Percentiles rank a stretch among this genome's conserved stretches.
phyloP scores from a whole-genome alignment of 2,797 vertebrate genomes.

The Muscicapa striata region DNA sequence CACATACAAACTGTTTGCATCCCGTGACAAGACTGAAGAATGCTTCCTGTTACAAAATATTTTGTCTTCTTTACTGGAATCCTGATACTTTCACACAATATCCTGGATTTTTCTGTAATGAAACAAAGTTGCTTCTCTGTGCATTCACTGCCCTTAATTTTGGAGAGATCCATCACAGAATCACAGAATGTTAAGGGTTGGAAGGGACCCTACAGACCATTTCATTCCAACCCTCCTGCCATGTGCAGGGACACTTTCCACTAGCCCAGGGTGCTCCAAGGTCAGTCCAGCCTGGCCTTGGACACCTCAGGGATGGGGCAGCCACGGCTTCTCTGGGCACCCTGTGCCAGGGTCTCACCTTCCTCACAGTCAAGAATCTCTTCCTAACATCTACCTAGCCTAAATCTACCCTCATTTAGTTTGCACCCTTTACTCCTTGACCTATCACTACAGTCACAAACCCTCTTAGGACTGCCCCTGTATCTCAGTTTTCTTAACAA shows the following conservation, averaged over 20 bases:
- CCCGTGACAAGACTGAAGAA: not conserved
- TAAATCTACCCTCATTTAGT: not conserved
- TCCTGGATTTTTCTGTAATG: not conserved
- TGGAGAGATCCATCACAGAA: not conserved
- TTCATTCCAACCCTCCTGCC: not conserved
- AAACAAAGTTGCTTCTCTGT: not conserved
- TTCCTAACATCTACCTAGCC: not conserved
- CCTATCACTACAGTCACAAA: not conserved
- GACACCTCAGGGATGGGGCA: not conserved
- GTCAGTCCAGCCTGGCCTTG: fast-evolving
- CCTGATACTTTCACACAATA: not conserved
- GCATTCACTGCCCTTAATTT: not conserved
- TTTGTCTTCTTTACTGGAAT: not conserved
- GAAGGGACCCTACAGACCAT: not conserved
- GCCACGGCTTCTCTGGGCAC: not conserved
- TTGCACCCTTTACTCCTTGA: not conserved
- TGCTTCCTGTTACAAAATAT: not conserved
- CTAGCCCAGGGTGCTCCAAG: not conserved
- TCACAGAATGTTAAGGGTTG: not conserved
- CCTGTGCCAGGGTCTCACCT: not conserved
- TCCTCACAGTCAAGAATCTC: not conserved
- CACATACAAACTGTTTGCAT: not conserved
- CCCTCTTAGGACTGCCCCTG: not conserved
- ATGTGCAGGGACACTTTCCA: not conserved
- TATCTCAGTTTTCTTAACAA: not conserved